Evolutionary conservation across 2,113 vertebrate species (phyloP), one percentile per base, ranked within the genome.

Genomic region (Bubalus kerabau): DNA sequence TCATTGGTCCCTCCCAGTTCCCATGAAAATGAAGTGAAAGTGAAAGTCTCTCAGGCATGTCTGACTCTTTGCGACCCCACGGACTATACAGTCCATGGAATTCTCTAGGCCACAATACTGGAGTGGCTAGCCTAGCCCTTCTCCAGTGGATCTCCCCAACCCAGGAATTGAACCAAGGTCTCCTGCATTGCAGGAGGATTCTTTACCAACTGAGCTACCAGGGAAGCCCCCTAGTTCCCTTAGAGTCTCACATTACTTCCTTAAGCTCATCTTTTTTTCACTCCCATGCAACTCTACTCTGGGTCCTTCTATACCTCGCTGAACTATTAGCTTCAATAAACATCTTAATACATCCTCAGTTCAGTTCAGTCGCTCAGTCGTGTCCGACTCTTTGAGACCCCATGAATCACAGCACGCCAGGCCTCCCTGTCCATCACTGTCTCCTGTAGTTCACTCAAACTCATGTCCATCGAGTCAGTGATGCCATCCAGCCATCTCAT

Each of bases 1-100:
- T 28, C 15, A 0, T 0, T 2, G 0, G 32, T 7, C 4, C 5
- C 4, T 3, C 57, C 40, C 50, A 36, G n/a, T 71, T 36, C 17
- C 19, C n/a, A 36, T 71, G 67, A 71, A 71, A 36, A 71, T 23
- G 67, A 71, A 71, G 67, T 71, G 67, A 71, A 64, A 64, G 7
- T 64, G 15, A 19, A 71, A 71, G 9, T 36, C 0, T 0, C n/a
- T 36, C n/a, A 12, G n/a, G 36, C 67, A 11, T 71, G 9, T 71
- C 64, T 0, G 9, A 36, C 19, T 36, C n/a, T 71, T 71, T 71
- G 67, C 2, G 1, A 36, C 2, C 64, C n/a, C 64, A 11, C 21
- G n/a, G n/a, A 36, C n/a, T 71, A 21, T 36, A 11, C 32, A 21
- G 64, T 71, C 17, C 4, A 21, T 21, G n/a, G n/a, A 71, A 71